phyloP scores from a whole-genome alignment of 2,113 vertebrate species.

The Microcebus murinus region DNA sequence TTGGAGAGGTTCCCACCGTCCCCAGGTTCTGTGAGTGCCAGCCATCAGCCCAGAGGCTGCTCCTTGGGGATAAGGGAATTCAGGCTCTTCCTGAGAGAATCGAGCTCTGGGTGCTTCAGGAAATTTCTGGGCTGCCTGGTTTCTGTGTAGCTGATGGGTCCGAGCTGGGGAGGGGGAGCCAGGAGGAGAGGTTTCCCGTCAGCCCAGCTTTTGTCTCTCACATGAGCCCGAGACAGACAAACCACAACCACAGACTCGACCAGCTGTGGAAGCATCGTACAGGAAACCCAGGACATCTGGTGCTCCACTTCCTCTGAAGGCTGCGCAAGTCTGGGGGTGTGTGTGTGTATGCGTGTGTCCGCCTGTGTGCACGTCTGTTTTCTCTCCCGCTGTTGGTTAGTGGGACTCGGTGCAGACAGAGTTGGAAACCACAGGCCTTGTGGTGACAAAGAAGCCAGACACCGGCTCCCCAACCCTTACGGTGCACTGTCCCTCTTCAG shows the following conservation, averaged over 20 bases:
- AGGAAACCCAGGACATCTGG: slow-evolving; percentile 83
- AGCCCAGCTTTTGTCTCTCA: slow-evolving; percentile 75
- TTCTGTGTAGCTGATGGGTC: slow-evolving; percentile 66
- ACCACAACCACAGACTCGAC: slow-evolving; percentile 82
- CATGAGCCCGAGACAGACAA: slow-evolving; percentile 80
- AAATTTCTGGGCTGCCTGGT: slow-evolving; percentile 52
- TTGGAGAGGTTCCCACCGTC: not conserved
- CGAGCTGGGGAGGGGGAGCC: not conserved
- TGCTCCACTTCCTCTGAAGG: slow-evolving; percentile 74
- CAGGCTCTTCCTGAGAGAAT: slow-evolving; percentile 21
- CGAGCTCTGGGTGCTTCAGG: slow-evolving; percentile 8
- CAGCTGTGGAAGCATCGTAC: slow-evolving; percentile 77
- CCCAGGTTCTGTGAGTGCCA: not conserved
- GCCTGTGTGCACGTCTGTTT: slow-evolving; percentile 26
- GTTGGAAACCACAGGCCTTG: slow-evolving; percentile 66
- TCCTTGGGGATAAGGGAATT: not conserved
- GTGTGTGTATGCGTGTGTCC: not conserved
- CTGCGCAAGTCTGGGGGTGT: not conserved
- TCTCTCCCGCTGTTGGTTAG: slow-evolving; percentile 53
- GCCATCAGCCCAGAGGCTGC: not conserved
- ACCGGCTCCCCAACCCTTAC: not conserved
- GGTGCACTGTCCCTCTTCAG: slow-evolving; percentile 3
- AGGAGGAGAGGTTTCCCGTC: slow-evolving; percentile 74
- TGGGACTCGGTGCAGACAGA: slow-evolving; percentile 54
- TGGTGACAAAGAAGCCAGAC: slow-evolving; percentile 72